A percentile compares a stretch with the other conserved stretches of the same genome.
phyloP scores from a whole-genome alignment of 2,113 vertebrate species.

The Oxygymnocypris stewartii region DNA sequence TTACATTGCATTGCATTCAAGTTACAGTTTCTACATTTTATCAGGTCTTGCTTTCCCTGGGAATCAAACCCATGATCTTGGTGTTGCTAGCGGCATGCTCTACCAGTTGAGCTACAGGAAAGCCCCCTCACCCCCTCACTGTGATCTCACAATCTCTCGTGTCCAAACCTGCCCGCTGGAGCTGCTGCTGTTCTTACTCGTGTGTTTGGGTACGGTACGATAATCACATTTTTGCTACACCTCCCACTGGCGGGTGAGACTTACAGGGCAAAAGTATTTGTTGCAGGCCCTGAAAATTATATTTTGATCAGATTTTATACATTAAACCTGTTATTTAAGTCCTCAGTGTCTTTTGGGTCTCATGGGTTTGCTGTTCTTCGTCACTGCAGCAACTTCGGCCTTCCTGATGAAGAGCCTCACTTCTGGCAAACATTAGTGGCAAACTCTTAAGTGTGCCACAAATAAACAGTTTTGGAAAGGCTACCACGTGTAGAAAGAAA shows the following conservation, averaged over 20 bases:
- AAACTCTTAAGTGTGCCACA: not conserved
- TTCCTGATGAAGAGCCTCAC: not conserved
- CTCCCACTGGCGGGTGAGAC: not conserved
- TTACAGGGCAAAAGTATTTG: not conserved
- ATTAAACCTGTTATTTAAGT: not conserved
- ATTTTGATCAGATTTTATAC: not conserved
- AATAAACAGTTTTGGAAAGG: not conserved
- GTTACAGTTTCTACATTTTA: too few relatives aligned
- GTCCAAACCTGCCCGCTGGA: conserved; percentile 51
- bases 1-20: too few relatives aligned
- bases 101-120: too few relatives aligned
- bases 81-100: too few relatives aligned
- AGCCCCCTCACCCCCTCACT: conserved; percentile 36
- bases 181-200: conserved; percentile 35
- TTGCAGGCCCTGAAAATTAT: not conserved
- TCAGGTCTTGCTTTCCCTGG: too few relatives aligned
- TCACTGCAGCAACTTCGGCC: not conserved
- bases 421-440: not conserved
- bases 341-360: too few relatives aligned
- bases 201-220: conserved; percentile 29
- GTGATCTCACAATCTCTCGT: conserved; percentile 40
- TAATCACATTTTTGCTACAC: conserved; percentile 7
- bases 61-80: too few relatives aligned
- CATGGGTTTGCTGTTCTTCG: too few relatives aligned
- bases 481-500: not conserved